Evolutionary conservation across 2,888 invertebrate genomes (phyloP).

Genomic region (Drosophila meridionalis): DNA sequence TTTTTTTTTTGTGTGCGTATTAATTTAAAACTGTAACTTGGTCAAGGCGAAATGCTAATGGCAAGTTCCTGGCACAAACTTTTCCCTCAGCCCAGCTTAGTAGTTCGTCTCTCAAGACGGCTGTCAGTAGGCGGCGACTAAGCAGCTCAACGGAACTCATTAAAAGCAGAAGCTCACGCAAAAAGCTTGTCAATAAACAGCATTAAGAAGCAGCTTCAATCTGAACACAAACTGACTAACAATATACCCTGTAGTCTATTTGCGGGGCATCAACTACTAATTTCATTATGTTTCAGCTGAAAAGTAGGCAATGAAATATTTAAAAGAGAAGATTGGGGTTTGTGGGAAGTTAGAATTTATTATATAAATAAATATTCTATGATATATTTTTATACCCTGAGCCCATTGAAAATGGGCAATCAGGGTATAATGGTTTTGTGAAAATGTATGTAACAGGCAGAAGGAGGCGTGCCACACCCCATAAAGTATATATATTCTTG

Average conservation of each 20-base stretch:
- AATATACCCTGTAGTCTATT: conserved; percentile 16
- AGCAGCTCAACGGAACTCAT: conserved; percentile 42
- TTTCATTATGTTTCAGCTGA: background rate
- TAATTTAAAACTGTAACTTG: conserved; percentile 57
- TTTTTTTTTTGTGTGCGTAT: conserved; percentile 24
- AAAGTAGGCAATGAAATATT: background rate
- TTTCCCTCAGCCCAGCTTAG: conserved; percentile 16
- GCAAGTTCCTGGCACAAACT: conserved; percentile 51
- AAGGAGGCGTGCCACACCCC: no score
- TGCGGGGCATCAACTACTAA: fast-evolving
- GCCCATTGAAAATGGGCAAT: no score
- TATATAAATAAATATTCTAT: no score
- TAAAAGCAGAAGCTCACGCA: conserved; percentile 39
- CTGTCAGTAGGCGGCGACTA: conserved; percentile 30
- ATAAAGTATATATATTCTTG: no score
- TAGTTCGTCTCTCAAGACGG: conserved; percentile 25
- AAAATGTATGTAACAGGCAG: no score
- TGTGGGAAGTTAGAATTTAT: background rate
- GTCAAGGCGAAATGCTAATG: conserved; percentile 66
- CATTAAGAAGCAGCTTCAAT: background rate
- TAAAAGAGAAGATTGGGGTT: no score
- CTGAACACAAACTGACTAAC: background rate
- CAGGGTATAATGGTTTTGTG: no score
- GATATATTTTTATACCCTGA: no score
- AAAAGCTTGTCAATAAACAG: conserved; percentile 42